Conservation (phyloP, 1,140 invertebrate species). For the Neodiprion lecontei region DNA sequence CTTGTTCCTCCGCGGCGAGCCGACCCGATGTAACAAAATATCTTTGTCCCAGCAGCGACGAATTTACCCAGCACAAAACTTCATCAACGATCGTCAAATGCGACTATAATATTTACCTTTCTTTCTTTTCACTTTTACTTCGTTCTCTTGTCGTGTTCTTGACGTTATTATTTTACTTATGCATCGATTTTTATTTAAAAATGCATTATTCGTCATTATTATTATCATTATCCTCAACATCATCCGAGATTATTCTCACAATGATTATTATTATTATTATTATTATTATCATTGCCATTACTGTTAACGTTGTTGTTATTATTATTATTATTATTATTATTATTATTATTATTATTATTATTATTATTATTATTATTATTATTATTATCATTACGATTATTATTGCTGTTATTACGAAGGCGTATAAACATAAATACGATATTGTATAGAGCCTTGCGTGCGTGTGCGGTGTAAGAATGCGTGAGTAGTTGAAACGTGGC, state of each 20-base stretch:
- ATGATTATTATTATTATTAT: neutral
- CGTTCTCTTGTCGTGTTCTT: too few relatives aligned
- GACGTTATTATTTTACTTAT: too few relatives aligned
- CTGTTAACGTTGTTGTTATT: neutral
- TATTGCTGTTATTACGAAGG: neutral
- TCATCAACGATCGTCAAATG: conserved; percentile 1
- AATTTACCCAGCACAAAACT: neutral
- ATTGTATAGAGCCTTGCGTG: conserved; percentile 23
- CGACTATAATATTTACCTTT: too few relatives aligned
- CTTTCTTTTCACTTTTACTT: too few relatives aligned
- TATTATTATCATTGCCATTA: neutral
- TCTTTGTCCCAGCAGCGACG: neutral
- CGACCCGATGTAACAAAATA: neutral
- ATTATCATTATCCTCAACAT: neutral
- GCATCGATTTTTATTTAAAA: neutral
- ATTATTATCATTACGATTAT: neutral
- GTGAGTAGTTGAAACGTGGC: conserved; percentile 14
- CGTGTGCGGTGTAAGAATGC: conserved; percentile 21
- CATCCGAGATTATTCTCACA: too few relatives aligned
- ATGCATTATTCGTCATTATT: neutral
- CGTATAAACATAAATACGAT: conserved; percentile 13
- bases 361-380: neutral
- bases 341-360: neutral
- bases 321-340: neutral
- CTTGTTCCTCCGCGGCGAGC: neutral